Evolutionary conservation across 2,888 invertebrate species (phyloP).

Genomic region (Amaurobius ferox): DNA sequence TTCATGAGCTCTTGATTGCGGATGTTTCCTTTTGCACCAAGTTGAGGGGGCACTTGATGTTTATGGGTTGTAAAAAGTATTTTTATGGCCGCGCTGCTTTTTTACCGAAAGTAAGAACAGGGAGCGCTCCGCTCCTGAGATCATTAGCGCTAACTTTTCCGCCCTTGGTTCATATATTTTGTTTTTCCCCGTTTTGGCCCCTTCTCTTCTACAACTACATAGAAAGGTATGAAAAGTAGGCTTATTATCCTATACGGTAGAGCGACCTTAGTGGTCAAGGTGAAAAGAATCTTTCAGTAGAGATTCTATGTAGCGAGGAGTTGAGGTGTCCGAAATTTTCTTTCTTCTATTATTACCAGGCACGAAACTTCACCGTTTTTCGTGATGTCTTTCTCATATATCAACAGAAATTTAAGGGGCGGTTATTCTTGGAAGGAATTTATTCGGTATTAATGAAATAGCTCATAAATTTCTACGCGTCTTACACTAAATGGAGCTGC

Average conservation of each 20-base stretch:
- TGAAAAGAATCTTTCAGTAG: not conserved
- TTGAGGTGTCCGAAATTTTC: no score
- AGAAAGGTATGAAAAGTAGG: constrained; percentile 13
- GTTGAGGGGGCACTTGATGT: constrained; percentile 40
- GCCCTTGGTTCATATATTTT: constrained; percentile 14
- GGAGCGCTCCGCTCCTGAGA: constrained; percentile 16
- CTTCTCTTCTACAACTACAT: not conserved
- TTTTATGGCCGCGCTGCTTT: constrained; percentile 43
- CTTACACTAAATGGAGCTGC: no score
- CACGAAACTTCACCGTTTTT: no score
- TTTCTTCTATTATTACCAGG: no score
- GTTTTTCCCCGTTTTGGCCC: not conserved
- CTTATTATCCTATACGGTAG: constrained; percentile 39
- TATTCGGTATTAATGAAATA: no score
- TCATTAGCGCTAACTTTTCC: constrained; percentile 54
- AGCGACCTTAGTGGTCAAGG: constrained; percentile 6
- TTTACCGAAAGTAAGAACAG: constrained; percentile 9
- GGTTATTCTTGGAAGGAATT: no score
- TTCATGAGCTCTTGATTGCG: constrained; percentile 58
- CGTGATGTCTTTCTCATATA: no score
- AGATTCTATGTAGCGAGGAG: not conserved
- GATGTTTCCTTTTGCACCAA: constrained; percentile 19
- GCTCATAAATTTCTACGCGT: no score
- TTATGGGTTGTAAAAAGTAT: constrained; percentile 65
- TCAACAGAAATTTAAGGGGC: no score